A percentile compares a stretch with the other conserved stretches of the same genome.
phyloP scores from a whole-genome alignment of 2,888 invertebrate species.

The Hermaeophaga mercurialis region DNA sequence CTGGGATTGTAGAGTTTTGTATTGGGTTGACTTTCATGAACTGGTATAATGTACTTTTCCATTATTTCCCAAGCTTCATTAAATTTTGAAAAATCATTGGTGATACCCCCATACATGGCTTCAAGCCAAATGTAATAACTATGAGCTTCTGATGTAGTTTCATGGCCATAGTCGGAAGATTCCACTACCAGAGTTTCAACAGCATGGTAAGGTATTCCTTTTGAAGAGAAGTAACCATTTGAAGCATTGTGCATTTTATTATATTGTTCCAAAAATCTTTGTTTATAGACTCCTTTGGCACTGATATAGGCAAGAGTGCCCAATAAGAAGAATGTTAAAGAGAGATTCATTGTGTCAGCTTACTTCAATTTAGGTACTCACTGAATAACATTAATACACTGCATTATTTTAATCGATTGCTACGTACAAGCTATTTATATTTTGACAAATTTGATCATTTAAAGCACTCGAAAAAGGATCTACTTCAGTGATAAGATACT shows the following conservation, averaged over 20 bases:
- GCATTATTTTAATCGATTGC: too few relatives aligned
- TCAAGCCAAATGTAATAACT: slow-evolving; percentile 39
- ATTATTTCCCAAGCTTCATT: slow-evolving; percentile 38
- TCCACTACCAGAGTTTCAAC: slow-evolving; percentile 40
- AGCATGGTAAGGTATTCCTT: slow-evolving; percentile 40
- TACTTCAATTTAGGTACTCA: too few relatives aligned
- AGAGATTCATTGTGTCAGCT: neutral
- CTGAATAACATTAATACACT: too few relatives aligned
- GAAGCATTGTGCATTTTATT: slow-evolving; percentile 27
- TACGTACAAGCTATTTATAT: too few relatives aligned
- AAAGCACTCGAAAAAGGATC: too few relatives aligned
- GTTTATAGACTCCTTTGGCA: slow-evolving; percentile 25
- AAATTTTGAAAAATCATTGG: slow-evolving; percentile 37
- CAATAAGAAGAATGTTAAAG: neutral
- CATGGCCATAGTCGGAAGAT: slow-evolving; percentile 39
- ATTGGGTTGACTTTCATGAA: slow-evolving; percentile 25
- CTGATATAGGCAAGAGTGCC: neutral
- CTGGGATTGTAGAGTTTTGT: slow-evolving; percentile 31
- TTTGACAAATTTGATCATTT: too few relatives aligned
- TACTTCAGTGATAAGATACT: neutral
- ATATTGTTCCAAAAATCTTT: slow-evolving; percentile 32
- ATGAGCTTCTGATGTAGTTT: slow-evolving; percentile 41
- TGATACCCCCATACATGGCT: slow-evolving; percentile 40
- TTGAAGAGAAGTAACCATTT: slow-evolving; percentile 30
- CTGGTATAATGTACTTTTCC: slow-evolving; percentile 38